These are phyloP conservation scores for Andrena flavipes DNA, from an alignment of 2,888 invertebrate species.

Conservation along the genomic window DNA sequence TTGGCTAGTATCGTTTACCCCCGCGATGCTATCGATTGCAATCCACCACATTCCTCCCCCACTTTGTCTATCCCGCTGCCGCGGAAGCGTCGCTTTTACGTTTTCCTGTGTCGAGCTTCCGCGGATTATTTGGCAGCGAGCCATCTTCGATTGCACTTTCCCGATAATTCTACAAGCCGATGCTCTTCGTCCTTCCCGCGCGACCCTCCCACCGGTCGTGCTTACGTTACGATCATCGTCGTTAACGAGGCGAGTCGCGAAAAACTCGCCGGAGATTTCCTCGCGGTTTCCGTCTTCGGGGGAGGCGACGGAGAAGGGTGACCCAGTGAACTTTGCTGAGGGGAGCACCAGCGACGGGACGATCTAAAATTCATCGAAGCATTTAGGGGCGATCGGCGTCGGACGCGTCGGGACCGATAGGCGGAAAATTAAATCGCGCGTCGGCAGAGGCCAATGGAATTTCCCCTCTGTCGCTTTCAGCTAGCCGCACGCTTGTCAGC, in stretches of 20 bases:
- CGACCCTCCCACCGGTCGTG: neutral
- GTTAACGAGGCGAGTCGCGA: neutral
- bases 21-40: slow-evolving; percentile 38
- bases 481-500: slow-evolving; percentile 13
- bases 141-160: slow-evolving; percentile 31
- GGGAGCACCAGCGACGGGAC: neutral
- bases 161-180: slow-evolving; percentile 32
- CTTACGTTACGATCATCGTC: neutral
- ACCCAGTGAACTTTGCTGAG: neutral
- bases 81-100: slow-evolving; percentile 33
- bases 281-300: too few species aligned
- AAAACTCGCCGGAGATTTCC: neutral
- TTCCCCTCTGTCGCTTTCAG: slow-evolving; percentile 36
- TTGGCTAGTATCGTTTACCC: slow-evolving; percentile 45
- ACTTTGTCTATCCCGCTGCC: slow-evolving; percentile 14
- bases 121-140: slow-evolving; percentile 45
- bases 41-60: slow-evolving; percentile 24
- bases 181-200: neutral
- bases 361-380: slow-evolving; percentile 44
- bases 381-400: slow-evolving; percentile 18
- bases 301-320: neutral
- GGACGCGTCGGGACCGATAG: slow-evolving; percentile 22
- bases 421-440: slow-evolving; percentile 41
- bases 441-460: slow-evolving; percentile 27
- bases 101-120: slow-evolving; percentile 34